Conservation (phyloP, 2,113 vertebrate genomes). For the Coptodon rendalli region DNA sequence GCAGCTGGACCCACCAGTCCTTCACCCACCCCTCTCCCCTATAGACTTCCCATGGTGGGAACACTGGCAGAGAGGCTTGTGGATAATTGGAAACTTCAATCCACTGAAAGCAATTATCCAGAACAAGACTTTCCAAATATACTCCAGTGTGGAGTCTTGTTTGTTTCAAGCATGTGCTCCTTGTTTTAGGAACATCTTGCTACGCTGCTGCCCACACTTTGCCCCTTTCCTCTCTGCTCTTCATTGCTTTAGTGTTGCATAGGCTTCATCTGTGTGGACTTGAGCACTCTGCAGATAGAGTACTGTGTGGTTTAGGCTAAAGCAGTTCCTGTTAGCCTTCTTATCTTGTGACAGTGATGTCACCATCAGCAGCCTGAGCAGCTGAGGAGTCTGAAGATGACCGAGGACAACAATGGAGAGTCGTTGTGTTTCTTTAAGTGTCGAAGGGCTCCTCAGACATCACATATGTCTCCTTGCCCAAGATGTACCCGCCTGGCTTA, state of each 20-base stretch:
- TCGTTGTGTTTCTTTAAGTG: constrained; percentile 20
- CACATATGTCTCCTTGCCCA: constrained; percentile 39
- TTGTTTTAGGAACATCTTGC: constrained; percentile 35
- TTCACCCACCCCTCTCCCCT: constrained; percentile 14
- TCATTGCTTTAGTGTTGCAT: not conserved
- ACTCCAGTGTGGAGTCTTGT: constrained; percentile 34
- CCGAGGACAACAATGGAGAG: constrained; percentile 31
- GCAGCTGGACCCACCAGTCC: constrained; percentile 50
- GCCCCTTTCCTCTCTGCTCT: not conserved
- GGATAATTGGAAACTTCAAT: constrained; percentile 71
- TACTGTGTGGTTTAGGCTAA: not conserved
- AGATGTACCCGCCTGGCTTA: constrained; percentile 54
- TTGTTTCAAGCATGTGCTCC: constrained; percentile 8
- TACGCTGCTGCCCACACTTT: not conserved
- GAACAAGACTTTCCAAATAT: constrained; percentile 66
- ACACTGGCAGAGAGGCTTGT: constrained; percentile 37
- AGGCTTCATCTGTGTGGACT: not conserved
- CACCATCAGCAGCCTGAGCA: constrained; percentile 41
- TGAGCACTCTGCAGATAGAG: not conserved
- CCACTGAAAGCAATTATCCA: constrained; percentile 69
- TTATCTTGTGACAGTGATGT: constrained; percentile 50
- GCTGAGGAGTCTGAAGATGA: constrained; percentile 39
- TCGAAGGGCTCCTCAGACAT: constrained; percentile 44
- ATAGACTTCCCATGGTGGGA: constrained; percentile 45
- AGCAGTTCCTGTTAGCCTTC: constrained; percentile 33